Conservation (phyloP, 1,140 invertebrate species). For the Tetragnatha versicolor region DNA sequence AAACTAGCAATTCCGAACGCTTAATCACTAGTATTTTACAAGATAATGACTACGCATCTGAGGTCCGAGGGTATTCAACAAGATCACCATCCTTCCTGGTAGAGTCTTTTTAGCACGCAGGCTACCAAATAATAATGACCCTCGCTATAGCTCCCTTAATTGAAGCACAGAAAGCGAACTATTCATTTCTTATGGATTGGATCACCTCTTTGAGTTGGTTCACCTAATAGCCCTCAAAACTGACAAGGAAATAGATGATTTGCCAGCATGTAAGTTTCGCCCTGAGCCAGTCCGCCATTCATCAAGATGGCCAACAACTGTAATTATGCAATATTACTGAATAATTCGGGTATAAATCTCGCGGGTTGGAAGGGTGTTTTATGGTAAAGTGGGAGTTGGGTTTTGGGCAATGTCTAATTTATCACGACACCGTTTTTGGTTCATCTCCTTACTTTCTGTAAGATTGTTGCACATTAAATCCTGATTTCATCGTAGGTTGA, state of each 20-base stretch:
- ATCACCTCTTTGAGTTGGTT: not conserved
- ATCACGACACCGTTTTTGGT: no score
- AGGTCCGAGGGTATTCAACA: no score
- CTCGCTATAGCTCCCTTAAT: not conserved
- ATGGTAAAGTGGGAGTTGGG: not conserved
- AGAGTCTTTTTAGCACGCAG: not conserved
- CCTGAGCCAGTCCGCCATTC: not conserved
- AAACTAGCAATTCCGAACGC: no score
- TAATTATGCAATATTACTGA: constrained; percentile 31
- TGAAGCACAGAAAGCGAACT: not conserved
- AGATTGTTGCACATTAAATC: no score
- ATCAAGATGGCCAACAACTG: not conserved
- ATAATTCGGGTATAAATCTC: constrained; percentile 23
- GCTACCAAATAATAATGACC: constrained; percentile 10
- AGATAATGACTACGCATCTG: no score
- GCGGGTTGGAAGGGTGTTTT: not conserved
- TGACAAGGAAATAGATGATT: constrained; percentile 20
- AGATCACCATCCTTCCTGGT: not conserved
- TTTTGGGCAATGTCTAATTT: no score
- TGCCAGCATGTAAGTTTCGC: not conserved
- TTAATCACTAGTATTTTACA: no score
- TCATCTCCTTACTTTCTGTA: no score
- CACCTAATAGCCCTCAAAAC: constrained; percentile 20
- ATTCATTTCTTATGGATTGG: not conserved
- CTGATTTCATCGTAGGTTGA: no score